Evolutionary conservation across 53 echinoderm and acorn worm species (phyloP).

Genomic region (Hippasteria phrygiana): DNA sequence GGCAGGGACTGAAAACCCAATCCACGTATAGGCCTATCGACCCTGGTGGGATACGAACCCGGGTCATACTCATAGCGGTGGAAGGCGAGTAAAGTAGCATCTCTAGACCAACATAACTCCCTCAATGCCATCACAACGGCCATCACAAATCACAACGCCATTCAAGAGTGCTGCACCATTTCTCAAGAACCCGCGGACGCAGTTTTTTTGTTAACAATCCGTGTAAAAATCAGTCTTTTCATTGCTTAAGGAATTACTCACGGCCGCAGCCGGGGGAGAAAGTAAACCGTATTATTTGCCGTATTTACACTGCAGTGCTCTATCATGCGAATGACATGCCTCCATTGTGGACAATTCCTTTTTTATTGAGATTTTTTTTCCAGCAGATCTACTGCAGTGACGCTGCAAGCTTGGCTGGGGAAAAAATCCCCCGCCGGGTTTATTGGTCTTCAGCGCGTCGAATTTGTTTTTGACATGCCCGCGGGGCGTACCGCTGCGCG

Average conservation of each 20-base stretch:
- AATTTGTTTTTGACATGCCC: not conserved
- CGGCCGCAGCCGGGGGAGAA: not conserved
- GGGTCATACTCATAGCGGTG: no score
- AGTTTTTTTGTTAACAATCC: not conserved
- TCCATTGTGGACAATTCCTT: conserved; percentile 7
- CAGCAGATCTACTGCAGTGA: conserved; percentile 20
- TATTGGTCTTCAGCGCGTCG: not conserved
- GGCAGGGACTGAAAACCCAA: no score
- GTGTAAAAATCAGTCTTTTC: not conserved
- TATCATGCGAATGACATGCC: conserved; percentile 47
- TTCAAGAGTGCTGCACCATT: not conserved
- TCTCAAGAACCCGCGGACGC: no score
- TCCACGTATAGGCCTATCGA: no score
- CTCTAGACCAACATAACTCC: no score
- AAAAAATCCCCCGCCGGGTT: not conserved
- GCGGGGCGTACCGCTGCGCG: not conserved
- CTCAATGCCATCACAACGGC: no score
- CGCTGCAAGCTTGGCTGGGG: not conserved
- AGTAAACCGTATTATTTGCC: not conserved
- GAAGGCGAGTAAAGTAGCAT: no score
- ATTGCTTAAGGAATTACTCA: conserved; percentile 5
- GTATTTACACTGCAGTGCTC: conserved; percentile 31
- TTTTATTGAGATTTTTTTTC: not conserved
- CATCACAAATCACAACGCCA: not conserved
- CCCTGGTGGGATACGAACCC: no score